phyloP scores from a whole-genome alignment of 2,888 invertebrate species.

The Tenthredo amoena region DNA sequence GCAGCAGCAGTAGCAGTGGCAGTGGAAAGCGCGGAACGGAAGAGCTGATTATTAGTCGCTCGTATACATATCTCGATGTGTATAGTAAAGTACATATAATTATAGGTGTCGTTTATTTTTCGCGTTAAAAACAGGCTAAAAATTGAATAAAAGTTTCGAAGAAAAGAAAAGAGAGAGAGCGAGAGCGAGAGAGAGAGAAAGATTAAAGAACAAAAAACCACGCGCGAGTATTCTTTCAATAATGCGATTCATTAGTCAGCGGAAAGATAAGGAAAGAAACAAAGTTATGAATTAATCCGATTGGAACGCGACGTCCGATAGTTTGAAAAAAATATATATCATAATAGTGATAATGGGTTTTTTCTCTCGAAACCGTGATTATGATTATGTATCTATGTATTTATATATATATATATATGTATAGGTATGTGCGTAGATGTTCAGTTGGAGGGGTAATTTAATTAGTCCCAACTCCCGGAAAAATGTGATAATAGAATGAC shows the following conservation, averaged over 20 bases:
- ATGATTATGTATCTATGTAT: background rate
- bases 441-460: conserved; percentile 30
- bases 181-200: background rate
- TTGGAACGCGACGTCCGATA: background rate
- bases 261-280: background rate
- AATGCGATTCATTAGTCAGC: background rate
- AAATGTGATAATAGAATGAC: conserved; percentile 51
- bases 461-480: conserved; percentile 25
- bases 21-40: conserved; percentile 3
- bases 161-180: background rate
- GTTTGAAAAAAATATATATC: background rate
- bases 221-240: background rate
- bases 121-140: background rate
- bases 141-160: background rate
- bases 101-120: background rate
- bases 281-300: background rate
- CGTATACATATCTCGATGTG: background rate
- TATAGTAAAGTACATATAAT: background rate
- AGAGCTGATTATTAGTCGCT: conserved; percentile 35
- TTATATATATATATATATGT: background rate
- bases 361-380: background rate
- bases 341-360: background rate
- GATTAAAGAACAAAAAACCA: background rate
- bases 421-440: background rate
- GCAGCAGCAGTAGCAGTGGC: background rate